These are phyloP conservation scores for Atta colombica DNA, from an alignment of 1,140 invertebrate genomes.

Conservation along the genomic window DNA sequence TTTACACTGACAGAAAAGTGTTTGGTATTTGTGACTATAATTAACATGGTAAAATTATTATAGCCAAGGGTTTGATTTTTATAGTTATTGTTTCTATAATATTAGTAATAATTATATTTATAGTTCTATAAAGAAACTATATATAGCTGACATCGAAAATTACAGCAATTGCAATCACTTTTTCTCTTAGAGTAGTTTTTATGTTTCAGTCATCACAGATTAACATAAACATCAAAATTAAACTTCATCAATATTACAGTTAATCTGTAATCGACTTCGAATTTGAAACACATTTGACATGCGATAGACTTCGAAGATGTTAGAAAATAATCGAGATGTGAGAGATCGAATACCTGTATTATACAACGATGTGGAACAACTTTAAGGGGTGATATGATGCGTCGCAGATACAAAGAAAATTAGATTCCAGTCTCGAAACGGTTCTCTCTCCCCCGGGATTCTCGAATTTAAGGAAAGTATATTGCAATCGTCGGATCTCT, in stretches of 20 bases:
- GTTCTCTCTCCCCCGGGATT: conserved; percentile 37
- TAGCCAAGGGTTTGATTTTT: no score
- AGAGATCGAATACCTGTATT: conserved; percentile 14
- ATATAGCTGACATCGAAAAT: no score
- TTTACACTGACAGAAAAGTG: no score
- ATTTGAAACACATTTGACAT: conserved; percentile 6
- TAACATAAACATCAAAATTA: neutral
- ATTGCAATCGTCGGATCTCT: conserved; percentile 60
- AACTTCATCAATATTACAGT: neutral
- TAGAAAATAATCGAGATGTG: neutral
- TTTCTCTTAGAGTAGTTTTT: neutral
- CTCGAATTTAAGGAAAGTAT: conserved; percentile 59
- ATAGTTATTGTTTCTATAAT: no score
- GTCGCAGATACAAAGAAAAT: conserved; percentile 62
- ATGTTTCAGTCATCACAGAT: neutral
- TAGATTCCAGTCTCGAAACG: conserved; percentile 48
- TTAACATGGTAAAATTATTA: no score
- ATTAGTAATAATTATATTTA: neutral
- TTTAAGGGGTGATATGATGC: conserved; percentile 36
- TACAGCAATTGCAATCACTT: no score
- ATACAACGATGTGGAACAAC: neutral
- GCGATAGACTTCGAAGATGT: neutral
- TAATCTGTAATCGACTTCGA: neutral
- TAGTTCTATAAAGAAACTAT: neutral
- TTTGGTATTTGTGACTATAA: no score